Conservation (phyloP, 2,797 vertebrate genomes). For the Amblyraja radiata region DNA sequence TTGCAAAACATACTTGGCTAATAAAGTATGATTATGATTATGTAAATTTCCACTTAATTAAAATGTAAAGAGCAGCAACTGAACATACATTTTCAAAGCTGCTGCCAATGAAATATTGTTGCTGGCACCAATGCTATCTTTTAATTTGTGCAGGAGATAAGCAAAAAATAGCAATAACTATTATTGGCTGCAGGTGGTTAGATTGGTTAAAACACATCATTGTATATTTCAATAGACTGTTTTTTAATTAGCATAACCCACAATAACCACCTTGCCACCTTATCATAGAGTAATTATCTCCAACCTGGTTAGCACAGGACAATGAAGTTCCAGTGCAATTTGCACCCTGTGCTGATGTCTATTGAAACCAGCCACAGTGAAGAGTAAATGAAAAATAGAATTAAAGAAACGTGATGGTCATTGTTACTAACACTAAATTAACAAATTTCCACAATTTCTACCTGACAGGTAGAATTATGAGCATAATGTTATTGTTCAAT, state of each 20-base stretch:
- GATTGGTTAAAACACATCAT: not conserved
- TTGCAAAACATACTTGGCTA: too few relatives aligned
- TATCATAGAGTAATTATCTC: not conserved
- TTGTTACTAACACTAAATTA: not conserved
- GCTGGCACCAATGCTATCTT: not conserved
- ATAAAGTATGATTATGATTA: too few relatives aligned
- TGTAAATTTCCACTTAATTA: too few relatives aligned
- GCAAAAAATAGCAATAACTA: not conserved
- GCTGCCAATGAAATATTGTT: not conserved
- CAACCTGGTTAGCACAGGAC: too few relatives aligned
- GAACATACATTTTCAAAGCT: not conserved
- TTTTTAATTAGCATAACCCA: too few relatives aligned
- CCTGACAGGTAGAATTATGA: not conserved
- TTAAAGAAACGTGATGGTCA: not conserved
- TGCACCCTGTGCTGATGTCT: not conserved
- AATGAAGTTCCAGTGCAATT: not conserved
- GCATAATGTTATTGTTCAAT: not conserved
- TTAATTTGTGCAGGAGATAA: not conserved
- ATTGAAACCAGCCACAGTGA: too few relatives aligned
- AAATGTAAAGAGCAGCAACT: too few relatives aligned
- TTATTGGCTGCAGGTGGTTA: not conserved
- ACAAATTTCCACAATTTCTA: too few relatives aligned
- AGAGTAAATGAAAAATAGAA: not conserved
- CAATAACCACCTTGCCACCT: too few relatives aligned
- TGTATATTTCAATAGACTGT: too few relatives aligned